These are phyloP conservation scores for Elachura formosa DNA, from an alignment of 2,113 vertebrate genomes.

Conservation along the genomic window DNA sequence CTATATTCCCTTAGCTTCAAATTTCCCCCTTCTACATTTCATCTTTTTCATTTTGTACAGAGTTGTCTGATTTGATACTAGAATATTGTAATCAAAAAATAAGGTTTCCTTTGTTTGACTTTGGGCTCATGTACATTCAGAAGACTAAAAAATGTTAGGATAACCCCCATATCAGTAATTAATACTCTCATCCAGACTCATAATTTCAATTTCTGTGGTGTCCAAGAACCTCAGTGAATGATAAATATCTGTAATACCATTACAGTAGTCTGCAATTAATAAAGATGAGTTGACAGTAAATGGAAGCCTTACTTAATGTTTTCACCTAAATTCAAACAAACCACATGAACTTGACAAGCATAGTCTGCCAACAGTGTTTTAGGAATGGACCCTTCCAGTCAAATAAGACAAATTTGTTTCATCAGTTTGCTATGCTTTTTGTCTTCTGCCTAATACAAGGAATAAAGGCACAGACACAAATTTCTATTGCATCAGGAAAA, in stretches of 20 bases:
- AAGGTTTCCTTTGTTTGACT: background rate
- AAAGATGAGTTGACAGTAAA: background rate
- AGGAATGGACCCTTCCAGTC: background rate
- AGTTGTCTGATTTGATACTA: background rate
- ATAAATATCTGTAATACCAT: background rate
- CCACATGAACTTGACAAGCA: background rate
- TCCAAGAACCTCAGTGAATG: background rate
- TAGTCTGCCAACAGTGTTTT: background rate
- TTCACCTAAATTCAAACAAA: background rate
- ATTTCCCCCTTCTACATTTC: background rate
- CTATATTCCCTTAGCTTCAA: background rate
- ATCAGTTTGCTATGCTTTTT: background rate
- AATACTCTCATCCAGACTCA: background rate
- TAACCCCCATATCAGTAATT: accelerated
- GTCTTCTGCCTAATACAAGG: background rate
- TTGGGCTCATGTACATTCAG: background rate
- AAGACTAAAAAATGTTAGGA: background rate
- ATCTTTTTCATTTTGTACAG: background rate
- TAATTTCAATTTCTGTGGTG: background rate
- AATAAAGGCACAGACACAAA: background rate
- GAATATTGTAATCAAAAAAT: background rate
- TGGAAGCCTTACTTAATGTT: background rate
- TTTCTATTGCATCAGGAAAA: background rate
- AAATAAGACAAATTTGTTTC: background rate
- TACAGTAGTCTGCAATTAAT: background rate